Percentiles rank a stretch among this genome's conserved stretches.
Evolutionary conservation across 2,113 vertebrate species (phyloP).

Genomic region (Forbesichthys agassizii): DNA sequence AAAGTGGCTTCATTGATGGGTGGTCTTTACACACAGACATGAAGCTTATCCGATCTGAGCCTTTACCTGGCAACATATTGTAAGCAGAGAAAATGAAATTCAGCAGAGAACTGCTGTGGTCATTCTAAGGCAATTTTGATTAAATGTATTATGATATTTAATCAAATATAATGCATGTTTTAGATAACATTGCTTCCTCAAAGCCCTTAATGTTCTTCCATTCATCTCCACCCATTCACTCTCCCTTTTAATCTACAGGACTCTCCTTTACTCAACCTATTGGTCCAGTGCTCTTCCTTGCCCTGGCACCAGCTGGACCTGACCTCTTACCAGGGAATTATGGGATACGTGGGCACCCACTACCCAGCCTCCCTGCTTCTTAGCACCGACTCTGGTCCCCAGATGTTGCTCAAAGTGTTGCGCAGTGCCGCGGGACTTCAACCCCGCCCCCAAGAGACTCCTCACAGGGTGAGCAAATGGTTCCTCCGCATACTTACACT

Average conservation of each 20-base stretch:
- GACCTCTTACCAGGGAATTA: conserved; percentile 86
- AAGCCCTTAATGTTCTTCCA: not conserved
- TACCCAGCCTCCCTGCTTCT: conserved; percentile 88
- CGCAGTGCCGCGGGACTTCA: conserved; percentile 89
- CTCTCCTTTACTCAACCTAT: conserved; percentile 84
- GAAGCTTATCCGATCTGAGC: too few relatives aligned
- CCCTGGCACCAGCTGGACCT: conserved; percentile 92
- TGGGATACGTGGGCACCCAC: conserved; percentile 88
- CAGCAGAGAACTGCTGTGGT: too few relatives aligned
- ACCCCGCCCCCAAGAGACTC: conserved; percentile 66
- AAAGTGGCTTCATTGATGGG: too few relatives aligned
- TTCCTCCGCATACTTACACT: not conserved
- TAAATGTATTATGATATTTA: too few relatives aligned
- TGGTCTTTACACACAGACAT: too few relatives aligned
- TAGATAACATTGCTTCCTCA: too few relatives aligned
- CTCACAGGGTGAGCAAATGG: conserved; percentile 81
- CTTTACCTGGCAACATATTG: too few relatives aligned
- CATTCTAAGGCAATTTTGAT: too few relatives aligned
- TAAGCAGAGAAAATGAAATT: too few relatives aligned
- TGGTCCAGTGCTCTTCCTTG: conserved; percentile 88
- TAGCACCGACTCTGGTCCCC: conserved; percentile 78
- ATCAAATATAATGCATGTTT: too few relatives aligned
- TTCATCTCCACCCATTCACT: not conserved
- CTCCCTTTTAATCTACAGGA: conserved; percentile 76
- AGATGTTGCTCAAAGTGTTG: conserved; percentile 84